Base-by-base conservation (phyloP, 2,888 invertebrate genomes). In the Yponomeuta malinellus region DNA sequence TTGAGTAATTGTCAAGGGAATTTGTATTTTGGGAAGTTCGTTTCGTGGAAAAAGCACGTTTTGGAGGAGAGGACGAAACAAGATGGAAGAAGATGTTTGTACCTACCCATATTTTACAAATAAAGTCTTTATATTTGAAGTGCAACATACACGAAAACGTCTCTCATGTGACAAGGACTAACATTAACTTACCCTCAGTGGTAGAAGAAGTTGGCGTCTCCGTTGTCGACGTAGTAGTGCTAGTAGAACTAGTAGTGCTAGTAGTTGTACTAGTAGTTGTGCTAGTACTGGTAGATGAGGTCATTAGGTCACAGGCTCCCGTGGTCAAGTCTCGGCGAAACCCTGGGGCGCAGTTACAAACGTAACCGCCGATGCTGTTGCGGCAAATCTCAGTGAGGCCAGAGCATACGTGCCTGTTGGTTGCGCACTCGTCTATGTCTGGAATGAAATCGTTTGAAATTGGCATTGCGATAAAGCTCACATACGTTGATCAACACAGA, bases 291-390 rank as follows among this genome's bases (percentile, higher is more conserved):
- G 83, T 76, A 2, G 82, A 78, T 12, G 80, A 78, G 68, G 82
- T n/a, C 29, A 72, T 76, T 67, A 83, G 72, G 33, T 78, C 81
- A 74, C 92, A 93, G 1, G 80, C 77, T 1, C 84, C 85, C 0
- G 87, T 83, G 37, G 75, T 63, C n/a, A 90, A 85, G 77, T 97
- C 96, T 73, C 94, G 93, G 6, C 95, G 87, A 84, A 97, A 98
- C 0, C 97, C 97, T 0, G 92, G 86, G 0, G 97, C 97, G 80
- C 98, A 98, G 63, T 94, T 94, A 81, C 97, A 98, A 8, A 93
- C 86, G 82, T 96, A 98, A 5, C 97, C 97, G 0, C 98, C 98
- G 0, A 96, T 96, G 0, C 96, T 95, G 83, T 98, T 98, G 43
- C 95, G 93, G 79, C 98, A 98, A 2, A 93, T 89, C 76, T 95